Evolutionary conservation across 2,113 vertebrate species (phyloP).

Genomic region (Equus quagga): DNA sequence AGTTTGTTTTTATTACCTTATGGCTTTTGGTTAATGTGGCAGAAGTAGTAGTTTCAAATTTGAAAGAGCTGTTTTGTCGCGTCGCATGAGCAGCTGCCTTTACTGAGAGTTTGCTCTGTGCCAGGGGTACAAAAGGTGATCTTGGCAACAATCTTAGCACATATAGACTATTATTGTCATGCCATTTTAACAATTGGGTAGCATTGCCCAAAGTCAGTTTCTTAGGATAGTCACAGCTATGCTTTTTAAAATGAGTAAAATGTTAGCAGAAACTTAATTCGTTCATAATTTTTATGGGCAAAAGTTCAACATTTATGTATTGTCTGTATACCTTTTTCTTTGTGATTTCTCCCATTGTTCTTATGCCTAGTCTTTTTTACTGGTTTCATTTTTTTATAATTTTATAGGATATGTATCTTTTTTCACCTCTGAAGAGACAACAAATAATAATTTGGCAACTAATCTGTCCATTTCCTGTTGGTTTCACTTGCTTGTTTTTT

Average conservation of each 20-base stretch:
- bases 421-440: background rate
- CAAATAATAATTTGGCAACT: background rate
- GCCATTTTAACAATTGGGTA: background rate
- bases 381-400: background rate
- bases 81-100: background rate
- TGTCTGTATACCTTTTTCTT: background rate
- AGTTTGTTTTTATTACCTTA: background rate
- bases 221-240: background rate
- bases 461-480: background rate
- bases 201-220: background rate
- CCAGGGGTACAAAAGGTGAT: background rate
- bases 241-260: background rate
- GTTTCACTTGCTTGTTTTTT: background rate
- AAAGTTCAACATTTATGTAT: conserved; percentile 24
- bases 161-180: background rate
- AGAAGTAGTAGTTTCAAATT: background rate
- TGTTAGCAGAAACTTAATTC: background rate
- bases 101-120: background rate
- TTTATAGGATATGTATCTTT: background rate
- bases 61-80: background rate
- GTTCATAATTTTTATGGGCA: background rate
- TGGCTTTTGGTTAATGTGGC: background rate
- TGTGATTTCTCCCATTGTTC: conserved; percentile 5
- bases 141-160: background rate
- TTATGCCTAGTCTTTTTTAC: background rate